Base-by-base conservation (phyloP, 1,140 invertebrate genomes). In the Philotrypesis tridentata region DNA sequence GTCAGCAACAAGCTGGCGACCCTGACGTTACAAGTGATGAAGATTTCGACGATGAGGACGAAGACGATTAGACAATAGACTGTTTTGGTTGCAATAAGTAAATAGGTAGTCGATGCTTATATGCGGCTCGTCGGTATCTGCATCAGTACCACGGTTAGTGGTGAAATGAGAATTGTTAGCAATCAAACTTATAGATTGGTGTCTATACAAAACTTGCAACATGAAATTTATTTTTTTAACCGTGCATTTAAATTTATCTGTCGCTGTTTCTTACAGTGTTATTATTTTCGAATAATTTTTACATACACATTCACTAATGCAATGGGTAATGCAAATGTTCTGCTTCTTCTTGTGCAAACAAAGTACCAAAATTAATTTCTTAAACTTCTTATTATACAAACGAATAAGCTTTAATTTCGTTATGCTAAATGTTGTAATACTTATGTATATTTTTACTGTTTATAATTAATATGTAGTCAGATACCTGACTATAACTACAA, bases 11-110 rank as follows among this genome's bases (percentile, higher is more conserved):
- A 91, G 91, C 93, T 2, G 93, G 94, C 67, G 95, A 98, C 87
- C 94, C 95, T 0, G 96, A 98, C 90, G 93, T 95, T 29, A 98
- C 97, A 33, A 95, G 94, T 78, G 94, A 91, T n/a, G 88, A 89
- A 43, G 88, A 89, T 60, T 82, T 83, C 1, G 87, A 88, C 37
- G 80, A 88, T 8, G 88, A 89, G 67, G 86, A 85, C 37, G 85
- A 88, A 1, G 82, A 75, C 2, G 1, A 55, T 60, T 73, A 37
- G 17, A 33, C 29, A 29, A n/a, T 11, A 21, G 60, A 21, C 21
- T 75, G 3, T 25, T 75, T 75, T 61, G 8, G 1, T 55, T n/a
- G 48, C 21, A 0, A 55, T 55, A n/a, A 55, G 1, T 55, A 5
- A 43, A 21, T 21, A 17, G 40, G 48, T 5, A 55, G 21, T 55